Evolutionary conservation across 1,140 invertebrate genomes (phyloP), one percentile per base, ranked within the genome.

Genomic region (Octopus sinensis): DNA sequence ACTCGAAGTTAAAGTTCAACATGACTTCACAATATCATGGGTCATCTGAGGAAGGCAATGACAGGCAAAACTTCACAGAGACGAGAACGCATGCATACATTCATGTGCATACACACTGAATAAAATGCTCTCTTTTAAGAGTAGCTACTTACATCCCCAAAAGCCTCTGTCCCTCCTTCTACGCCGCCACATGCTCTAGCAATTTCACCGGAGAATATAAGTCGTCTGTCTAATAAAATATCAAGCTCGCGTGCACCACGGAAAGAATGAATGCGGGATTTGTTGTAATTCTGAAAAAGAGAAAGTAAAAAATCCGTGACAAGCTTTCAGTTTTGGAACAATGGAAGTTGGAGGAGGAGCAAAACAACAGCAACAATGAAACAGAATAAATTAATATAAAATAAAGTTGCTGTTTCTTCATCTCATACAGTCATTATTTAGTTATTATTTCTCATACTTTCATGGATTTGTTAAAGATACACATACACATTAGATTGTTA

Each of bases 151-250:
- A 96, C 95, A 92, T 96, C 95, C 80, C 95, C 95, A 91, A 95
- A 95, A 13, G 93, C 92, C 84, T 94, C 93, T 52, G 94, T 92
- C 9, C 92, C 92, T 62, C 94, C 95, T 75, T 93, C 92, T 52
- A 95, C 92, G 73, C 93, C 94, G 2, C 95, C 95, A 88, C 93
- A 94, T 4, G 95, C 94, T 86, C 94, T 91, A 1, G 94, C 94
- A 80, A 96, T 95, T 91, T 96, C 95, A n/a, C 95, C 95, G 85
- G 92, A 92, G 89, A 96, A 96, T 85, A 96, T 94, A 5, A 92
- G 84, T 68, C 90, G 86, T 53, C 93, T 93, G 87, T 96, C 94
- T 78, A 96, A 87, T 80, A 91, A 92, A n/a, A 96, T 93, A 68
- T 93, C 91, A 5, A 96, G 90, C 86, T 95, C 91, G 86, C 93